phyloP scores from a whole-genome alignment of 2,113 vertebrate species.

The Nibea coibor region DNA sequence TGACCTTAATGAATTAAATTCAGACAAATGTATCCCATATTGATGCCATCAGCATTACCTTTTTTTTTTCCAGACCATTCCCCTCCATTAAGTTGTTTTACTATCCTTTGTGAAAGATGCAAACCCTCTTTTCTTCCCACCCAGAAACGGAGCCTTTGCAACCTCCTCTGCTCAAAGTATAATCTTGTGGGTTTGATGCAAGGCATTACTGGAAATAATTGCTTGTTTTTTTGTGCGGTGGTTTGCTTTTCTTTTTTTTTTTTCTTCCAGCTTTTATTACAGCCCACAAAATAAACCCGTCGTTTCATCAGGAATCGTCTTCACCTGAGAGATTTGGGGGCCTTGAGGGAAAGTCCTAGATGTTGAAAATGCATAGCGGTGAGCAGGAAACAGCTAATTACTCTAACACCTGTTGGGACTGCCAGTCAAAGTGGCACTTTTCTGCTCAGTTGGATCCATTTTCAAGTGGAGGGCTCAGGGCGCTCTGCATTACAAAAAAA shows the following conservation, averaged over 20 bases:
- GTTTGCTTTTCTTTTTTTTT: not conserved
- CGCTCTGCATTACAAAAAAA: not conserved
- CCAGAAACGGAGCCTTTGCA: constrained; percentile 8
- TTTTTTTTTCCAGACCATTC: constrained; percentile 8
- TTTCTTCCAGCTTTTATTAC: not conserved
- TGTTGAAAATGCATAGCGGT: not conserved
- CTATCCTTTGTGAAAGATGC: not conserved
- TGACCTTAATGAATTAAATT: constrained; percentile 29
- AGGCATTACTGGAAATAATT: constrained; percentile 37
- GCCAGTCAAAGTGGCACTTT: constrained; percentile 57
- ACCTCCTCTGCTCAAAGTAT: constrained; percentile 12
- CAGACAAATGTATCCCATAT: constrained; percentile 10
- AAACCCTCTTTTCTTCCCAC: not conserved
- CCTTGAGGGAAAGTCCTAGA: constrained; percentile 5
- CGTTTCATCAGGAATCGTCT: constrained; percentile 1
- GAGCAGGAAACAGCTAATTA: constrained; percentile 55
- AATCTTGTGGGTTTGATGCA: constrained; percentile 18
- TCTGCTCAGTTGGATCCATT: constrained; percentile 55
- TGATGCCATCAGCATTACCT: constrained; percentile 9
- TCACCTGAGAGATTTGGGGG: constrained; percentile 51
- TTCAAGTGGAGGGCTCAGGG: constrained; percentile 35
- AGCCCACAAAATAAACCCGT: constrained; percentile 3
- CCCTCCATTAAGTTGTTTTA: constrained; percentile 29
- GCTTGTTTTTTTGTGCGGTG: constrained; percentile 6
- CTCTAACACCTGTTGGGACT: constrained; percentile 16